phyloP scores from a whole-genome alignment of 2,888 invertebrate species.

The Parnassius apollo region DNA sequence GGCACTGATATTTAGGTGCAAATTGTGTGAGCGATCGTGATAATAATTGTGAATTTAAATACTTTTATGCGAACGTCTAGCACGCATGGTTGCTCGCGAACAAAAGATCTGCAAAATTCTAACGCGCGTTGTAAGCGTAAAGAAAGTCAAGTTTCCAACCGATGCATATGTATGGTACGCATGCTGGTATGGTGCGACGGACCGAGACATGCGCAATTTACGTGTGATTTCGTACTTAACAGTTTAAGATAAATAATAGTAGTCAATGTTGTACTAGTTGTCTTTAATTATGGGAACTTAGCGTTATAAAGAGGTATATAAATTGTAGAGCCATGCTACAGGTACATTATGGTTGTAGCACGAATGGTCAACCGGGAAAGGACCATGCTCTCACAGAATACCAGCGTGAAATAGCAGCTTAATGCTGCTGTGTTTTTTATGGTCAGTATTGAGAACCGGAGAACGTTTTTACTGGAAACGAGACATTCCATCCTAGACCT shows the following conservation, averaged over 20 bases:
- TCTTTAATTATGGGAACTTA: conserved; percentile 11
- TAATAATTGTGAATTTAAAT: conserved; percentile 34
- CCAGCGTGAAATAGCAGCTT: no score
- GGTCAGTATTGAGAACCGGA: no score
- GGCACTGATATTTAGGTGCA: neutral
- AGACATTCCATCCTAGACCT: no score
- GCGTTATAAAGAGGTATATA: conserved; percentile 8
- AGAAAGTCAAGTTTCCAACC: conserved; percentile 72
- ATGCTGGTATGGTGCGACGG: conserved; percentile 43
- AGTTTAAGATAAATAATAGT: conserved; percentile 15
- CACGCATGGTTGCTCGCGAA: conserved; percentile 56
- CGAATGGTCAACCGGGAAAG: no score
- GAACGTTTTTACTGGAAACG: no score
- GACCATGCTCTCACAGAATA: no score
- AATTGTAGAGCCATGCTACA: no score
- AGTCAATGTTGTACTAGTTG: conserved; percentile 7
- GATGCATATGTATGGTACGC: conserved; percentile 54
- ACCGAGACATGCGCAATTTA: conserved; percentile 46
- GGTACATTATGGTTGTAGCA: no score
- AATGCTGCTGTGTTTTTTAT: no score
- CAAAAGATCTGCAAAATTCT: conserved; percentile 65
- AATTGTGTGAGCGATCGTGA: conserved; percentile 30
- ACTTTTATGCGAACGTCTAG: conserved; percentile 36
- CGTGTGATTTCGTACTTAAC: conserved; percentile 26
- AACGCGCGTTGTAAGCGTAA: conserved; percentile 61